Base-by-base conservation (phyloP, 2,888 invertebrate genomes). In the Synergus laeviventris region DNA sequence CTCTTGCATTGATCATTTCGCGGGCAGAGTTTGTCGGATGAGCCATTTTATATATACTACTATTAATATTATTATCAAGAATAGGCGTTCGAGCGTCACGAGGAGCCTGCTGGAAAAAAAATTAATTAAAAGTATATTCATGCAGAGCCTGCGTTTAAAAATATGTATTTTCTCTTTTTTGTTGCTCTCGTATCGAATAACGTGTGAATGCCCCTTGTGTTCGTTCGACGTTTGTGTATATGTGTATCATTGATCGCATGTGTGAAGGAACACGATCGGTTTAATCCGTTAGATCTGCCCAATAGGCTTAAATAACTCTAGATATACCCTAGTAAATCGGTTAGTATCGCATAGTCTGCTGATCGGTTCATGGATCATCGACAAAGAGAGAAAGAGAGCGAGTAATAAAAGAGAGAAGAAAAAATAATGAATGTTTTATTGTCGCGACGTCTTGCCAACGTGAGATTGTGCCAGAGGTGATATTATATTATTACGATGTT, bases 381-480 rank as follows among this genome's bases (percentile, higher is more conserved):
- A 77, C 80, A 81, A 79, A 80, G 78, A 82, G 24, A 70, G 45
- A 49, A 49, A 49, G 70, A 70, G 49, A 59, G 42, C 74, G 60
- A 74, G 59, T 74, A 74, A 59, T 18, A 62, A 39, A 39, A 64
- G 45, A 73, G 62, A 59, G 61, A 62, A 74, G 62, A 59, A 73
- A 62, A 45, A 60, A 56, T 76, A 78, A 78, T 61, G 61, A 81
- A 82, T 80, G 76, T 79, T 82, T 82, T 81, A 81, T 79, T 81
- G 86, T 87, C 89, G 89, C 89, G 88, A 91, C 89, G 86, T 91
- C 90, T 91, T 91, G 91, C 90, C 91, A 91, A 89, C 89, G 89
- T 91, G 91, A 91, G 91, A 91, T 91, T 91, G 89, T 90, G 90
- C 89, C 90, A 90, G 90, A 91, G 90, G 91, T 91, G 91, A 91